phyloP scores from a whole-genome alignment of 2,113 vertebrate species.

The Trochalopteron elliotii region DNA sequence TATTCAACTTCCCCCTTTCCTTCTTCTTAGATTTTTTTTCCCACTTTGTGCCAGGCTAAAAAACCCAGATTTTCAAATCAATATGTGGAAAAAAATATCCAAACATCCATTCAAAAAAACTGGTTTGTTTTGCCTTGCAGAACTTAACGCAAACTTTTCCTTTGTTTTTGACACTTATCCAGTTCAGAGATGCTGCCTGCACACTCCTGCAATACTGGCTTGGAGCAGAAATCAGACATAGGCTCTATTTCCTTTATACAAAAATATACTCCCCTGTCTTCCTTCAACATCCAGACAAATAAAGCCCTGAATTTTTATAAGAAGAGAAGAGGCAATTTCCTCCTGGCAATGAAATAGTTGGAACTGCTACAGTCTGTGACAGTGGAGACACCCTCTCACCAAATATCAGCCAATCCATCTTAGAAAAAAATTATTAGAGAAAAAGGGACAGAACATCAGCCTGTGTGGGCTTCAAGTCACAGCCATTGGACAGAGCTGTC shows the following conservation, averaged over 20 bases:
- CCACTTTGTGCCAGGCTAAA: neutral
- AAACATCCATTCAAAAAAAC: neutral
- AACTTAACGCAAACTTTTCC: neutral
- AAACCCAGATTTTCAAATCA: neutral
- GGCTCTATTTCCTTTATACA: neutral
- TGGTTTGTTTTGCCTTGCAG: neutral
- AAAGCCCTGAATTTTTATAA: neutral
- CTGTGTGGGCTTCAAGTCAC: neutral
- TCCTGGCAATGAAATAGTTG: neutral
- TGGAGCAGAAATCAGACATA: neutral
- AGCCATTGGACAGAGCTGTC: neutral
- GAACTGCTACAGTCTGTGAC: neutral
- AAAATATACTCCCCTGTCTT: neutral
- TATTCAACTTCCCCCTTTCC: neutral
- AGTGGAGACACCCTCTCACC: neutral
- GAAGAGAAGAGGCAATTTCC: neutral
- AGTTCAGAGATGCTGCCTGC: neutral
- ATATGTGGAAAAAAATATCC: neutral
- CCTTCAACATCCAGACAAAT: neutral
- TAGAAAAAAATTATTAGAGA: neutral
- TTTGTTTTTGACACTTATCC: neutral
- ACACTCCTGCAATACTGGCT: neutral
- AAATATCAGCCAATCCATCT: neutral
- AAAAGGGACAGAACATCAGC: neutral
- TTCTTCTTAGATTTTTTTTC: neutral